Evolutionary conservation across 2,888 invertebrate species (phyloP).

Genomic region (Uropetala carovei): DNA sequence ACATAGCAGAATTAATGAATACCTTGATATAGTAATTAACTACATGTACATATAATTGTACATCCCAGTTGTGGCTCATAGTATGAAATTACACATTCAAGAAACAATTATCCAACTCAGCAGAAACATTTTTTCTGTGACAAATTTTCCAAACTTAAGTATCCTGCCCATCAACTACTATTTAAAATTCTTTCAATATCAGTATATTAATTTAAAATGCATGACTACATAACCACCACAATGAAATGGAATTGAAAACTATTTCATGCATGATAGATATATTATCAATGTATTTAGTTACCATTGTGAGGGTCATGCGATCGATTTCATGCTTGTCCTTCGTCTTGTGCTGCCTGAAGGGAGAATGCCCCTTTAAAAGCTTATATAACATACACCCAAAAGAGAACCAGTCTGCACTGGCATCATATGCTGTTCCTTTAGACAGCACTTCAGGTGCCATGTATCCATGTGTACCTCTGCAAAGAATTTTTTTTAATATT

Average conservation of each 20-base stretch:
- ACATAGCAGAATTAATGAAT: no score
- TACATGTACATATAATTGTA: no score
- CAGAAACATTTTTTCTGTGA: background rate
- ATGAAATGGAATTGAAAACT: background rate
- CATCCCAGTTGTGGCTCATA: no score
- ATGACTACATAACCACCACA: background rate
- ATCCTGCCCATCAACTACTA: conserved; percentile 3
- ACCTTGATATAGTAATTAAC: no score
- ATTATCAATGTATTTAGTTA: conserved; percentile 75
- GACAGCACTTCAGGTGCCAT: conserved; percentile 99
- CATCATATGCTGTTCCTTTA: conserved; percentile 99
- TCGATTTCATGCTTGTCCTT: conserved; percentile 99
- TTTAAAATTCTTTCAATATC: background rate
- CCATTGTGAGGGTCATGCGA: conserved; percentile 99
- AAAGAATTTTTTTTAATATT: conserved; percentile 69
- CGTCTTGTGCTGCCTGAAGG: conserved; percentile 99
- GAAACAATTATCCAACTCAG: no score
- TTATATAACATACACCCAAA: conserved; percentile 99
- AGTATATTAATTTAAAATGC: background rate
- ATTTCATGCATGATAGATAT: conserved; percentile 39
- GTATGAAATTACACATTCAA: no score
- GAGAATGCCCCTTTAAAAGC: conserved; percentile 98
- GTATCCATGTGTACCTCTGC: conserved; percentile 98
- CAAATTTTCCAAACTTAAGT: background rate
- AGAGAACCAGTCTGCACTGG: conserved; percentile 99